Percentiles rank a stretch among this genome's conserved stretches.
Conservation (phyloP, 2,113 vertebrate species). For the Zeus faber region DNA sequence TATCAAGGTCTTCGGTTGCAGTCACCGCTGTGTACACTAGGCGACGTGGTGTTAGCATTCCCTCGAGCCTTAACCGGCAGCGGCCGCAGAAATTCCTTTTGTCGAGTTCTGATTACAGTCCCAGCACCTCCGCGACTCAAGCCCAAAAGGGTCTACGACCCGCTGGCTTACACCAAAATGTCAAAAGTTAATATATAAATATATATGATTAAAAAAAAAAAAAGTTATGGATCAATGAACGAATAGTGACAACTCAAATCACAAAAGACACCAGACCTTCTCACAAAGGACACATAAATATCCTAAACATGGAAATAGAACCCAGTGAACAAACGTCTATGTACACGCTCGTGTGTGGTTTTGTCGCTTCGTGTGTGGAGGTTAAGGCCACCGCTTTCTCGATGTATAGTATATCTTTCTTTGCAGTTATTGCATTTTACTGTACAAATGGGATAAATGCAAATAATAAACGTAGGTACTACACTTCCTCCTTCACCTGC, state of each 20-base stretch:
- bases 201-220: constrained; percentile 28
- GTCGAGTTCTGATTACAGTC: constrained; percentile 36
- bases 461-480: too few relatives aligned
- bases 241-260: constrained; percentile 31
- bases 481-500: constrained; percentile 39
- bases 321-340: constrained; percentile 53
- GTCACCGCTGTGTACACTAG: too few relatives aligned
- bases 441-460: constrained; percentile 25
- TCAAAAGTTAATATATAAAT: constrained; percentile 29
- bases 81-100: too few relatives aligned
- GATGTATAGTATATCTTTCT: constrained; percentile 49
- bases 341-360: constrained; percentile 55
- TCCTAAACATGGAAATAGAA: constrained; percentile 48
- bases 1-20: too few relatives aligned
- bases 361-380: constrained; percentile 48
- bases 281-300: constrained; percentile 55
- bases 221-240: constrained; percentile 16
- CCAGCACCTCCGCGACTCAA: constrained; percentile 37
- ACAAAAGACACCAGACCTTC: constrained; percentile 47
- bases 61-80: too few relatives aligned
- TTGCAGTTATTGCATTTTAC: constrained; percentile 64
- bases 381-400: constrained; percentile 73
- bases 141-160: constrained; percentile 23
- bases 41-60: too few relatives aligned
- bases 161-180: constrained; percentile 23